Base-by-base conservation (phyloP, 2,888 invertebrate species). In the Drosophila stalkeri region DNA sequence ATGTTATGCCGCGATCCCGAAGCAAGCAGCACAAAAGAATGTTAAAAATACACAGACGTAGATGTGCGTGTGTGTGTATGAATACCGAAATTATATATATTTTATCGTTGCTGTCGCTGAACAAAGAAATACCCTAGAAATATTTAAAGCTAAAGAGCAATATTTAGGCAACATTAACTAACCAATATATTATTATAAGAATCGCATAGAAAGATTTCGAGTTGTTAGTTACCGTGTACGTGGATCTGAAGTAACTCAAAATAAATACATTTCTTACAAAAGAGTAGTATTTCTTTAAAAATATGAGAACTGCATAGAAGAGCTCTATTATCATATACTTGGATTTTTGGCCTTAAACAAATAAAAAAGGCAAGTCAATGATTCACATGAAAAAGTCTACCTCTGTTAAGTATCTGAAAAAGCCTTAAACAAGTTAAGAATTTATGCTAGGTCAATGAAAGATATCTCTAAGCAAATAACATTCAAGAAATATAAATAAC, bases 1-100 rank as follows among this genome's bases (percentile, higher is more conserved):
- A 59, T 64, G 46, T 27, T 27, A 5, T 64, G 59, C 39, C 71
- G 27, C 55, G 41, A 68, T 66, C 54, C 60, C 80, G 55, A 61
- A 47, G 41, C 47, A 64, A 51, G 3, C 64, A 62, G 43, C 43
- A 66, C 39, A 66, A 51, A 55, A 51, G 43, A 61, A 52, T 23
- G 23, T 41, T 18, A 41, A 23, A 65, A 55, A 27, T 31, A 47
- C 39, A 54, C 27, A 57, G 3, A 44, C 35, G 33, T 31, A 52
- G 6, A 20, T 43, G 16, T 27, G 33, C 37, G 23, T 23, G 18
- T 31, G 31, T 20, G 44, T 46, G 27, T 18, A 14, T 35, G 9
- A 11, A n/a, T 11, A 49, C n/a, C 5, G 1, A 31, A 31, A 8
- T n/a, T n/a, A 52, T 9, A 23, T 37, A 37, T 54, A 5, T 37